These are phyloP conservation scores for Guaruba guarouba DNA, from an alignment of 2,113 vertebrate species.

Conservation along the genomic window DNA sequence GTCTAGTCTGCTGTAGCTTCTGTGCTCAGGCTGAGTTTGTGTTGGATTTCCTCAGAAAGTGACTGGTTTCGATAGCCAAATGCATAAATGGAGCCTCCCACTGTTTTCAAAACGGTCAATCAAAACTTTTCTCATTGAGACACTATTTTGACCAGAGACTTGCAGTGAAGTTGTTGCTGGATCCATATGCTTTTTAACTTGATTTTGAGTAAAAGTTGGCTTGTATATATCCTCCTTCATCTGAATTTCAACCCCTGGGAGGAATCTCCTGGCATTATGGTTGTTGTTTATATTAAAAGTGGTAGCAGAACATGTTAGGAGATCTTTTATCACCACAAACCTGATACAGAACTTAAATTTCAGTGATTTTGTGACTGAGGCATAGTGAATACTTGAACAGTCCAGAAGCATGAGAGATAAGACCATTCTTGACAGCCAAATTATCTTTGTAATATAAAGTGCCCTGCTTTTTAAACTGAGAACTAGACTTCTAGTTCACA, in stretches of 20 bases:
- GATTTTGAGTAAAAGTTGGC: background rate
- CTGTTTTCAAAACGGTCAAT: background rate
- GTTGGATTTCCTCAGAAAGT: background rate
- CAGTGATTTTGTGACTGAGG: background rate
- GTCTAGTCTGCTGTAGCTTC: background rate
- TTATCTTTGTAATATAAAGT: background rate
- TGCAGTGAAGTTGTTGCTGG: background rate
- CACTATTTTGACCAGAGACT: background rate
- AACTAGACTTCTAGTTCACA: background rate
- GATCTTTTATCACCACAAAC: too few relatives aligned
- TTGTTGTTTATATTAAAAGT: background rate
- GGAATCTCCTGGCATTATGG: background rate
- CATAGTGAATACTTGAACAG: background rate
- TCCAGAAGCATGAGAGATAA: background rate
- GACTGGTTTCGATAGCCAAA: background rate
- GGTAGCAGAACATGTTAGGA: background rate
- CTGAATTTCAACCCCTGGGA: background rate
- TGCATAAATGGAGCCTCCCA: background rate
- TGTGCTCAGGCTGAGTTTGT: background rate
- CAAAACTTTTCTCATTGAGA: background rate
- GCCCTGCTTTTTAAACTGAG: background rate
- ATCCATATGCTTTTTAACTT: background rate
- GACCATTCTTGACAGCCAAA: background rate
- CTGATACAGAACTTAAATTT: background rate
- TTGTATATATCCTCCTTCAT: background rate